phyloP scores from a whole-genome alignment of 30 jellyfish, hydroid and myxozoan genomes.

The Nemopilema nomurai region DNA sequence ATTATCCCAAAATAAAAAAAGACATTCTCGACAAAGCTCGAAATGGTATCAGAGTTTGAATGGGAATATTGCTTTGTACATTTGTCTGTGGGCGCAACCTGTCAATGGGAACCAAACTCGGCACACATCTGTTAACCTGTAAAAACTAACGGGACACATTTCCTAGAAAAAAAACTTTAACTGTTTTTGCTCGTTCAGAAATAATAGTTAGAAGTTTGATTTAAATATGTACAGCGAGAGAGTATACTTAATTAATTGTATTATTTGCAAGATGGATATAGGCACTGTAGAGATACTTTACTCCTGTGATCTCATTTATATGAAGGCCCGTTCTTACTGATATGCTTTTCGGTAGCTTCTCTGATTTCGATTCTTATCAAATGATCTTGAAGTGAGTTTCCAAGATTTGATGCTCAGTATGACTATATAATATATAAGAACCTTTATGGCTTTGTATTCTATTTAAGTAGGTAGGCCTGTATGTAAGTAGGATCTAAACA shows the following conservation, averaged over 20 bases:
- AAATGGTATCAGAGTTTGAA: slow-evolving; percentile 70
- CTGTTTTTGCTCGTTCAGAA: background rate
- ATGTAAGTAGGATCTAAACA: no score
- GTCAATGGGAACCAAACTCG: background rate
- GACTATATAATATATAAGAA: no score
- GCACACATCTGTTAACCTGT: background rate
- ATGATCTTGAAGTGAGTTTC: no score
- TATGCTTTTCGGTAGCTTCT: background rate
- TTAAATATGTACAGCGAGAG: background rate
- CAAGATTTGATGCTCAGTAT: no score
- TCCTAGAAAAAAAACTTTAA: no score
- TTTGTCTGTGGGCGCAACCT: background rate
- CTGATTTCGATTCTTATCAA: background rate
- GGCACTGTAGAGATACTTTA: background rate
- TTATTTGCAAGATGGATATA: background rate
- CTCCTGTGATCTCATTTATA: background rate
- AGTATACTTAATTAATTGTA: background rate
- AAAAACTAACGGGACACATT: no score
- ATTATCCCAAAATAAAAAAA: slow-evolving; percentile 86
- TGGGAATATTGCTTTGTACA: background rate
- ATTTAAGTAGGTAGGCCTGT: no score
- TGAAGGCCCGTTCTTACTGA: no score
- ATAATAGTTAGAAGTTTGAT: background rate
- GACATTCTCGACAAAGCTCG: slow-evolving; percentile 97
- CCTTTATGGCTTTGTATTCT: no score